A percentile compares a stretch with the other conserved stretches of the same genome.
Conservation (phyloP, 2,113 vertebrate genomes). For the Urocolius indicus region DNA sequence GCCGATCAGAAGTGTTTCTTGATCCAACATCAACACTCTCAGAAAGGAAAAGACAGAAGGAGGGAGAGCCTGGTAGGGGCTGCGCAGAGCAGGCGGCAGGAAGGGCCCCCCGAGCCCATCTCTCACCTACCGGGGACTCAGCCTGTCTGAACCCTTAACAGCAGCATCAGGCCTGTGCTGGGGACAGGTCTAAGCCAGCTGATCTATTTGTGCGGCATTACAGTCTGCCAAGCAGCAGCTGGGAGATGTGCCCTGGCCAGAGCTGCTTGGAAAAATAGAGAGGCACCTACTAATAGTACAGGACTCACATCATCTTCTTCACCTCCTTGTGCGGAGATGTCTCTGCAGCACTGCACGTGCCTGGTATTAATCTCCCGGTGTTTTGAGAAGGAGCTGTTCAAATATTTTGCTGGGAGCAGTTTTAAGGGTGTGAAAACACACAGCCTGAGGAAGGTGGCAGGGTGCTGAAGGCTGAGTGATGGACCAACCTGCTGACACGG, state of each 20-base stretch:
- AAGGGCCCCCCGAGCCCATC: background rate
- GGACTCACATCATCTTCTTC: background rate
- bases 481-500: slow-evolving; percentile 6
- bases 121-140: background rate
- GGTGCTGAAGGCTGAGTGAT: background rate
- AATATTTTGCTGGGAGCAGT: slow-evolving; percentile 32
- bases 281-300: background rate
- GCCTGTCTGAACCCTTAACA: background rate
- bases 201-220: background rate
- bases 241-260: background rate
- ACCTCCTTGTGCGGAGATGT: background rate
- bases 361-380: background rate
- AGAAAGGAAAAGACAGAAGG: background rate
- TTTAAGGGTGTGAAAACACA: background rate
- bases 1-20: background rate
- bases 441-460: background rate
- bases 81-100: accelerated
- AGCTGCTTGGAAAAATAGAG: background rate
- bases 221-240: background rate
- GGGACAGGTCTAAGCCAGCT: background rate
- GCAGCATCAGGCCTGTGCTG: background rate
- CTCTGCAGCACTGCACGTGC: background rate
- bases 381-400: slow-evolving; percentile 40
- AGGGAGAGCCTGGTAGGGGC: background rate
- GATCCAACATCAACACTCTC: background rate